Base-by-base conservation (phyloP, 2,113 vertebrate species). In the Suricata suricatta region DNA sequence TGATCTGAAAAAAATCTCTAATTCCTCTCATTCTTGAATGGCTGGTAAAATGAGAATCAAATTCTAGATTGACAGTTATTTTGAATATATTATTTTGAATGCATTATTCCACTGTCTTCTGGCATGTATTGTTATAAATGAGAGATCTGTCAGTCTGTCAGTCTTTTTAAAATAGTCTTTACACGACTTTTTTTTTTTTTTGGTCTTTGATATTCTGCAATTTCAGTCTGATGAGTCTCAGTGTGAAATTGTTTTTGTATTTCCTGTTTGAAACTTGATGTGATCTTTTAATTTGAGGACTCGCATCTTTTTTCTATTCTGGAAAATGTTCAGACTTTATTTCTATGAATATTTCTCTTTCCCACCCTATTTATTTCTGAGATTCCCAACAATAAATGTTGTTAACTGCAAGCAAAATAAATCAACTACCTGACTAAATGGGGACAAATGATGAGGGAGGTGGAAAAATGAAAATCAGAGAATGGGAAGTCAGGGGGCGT, bases 81-180 rank as follows among this genome's bases (percentile, higher is more conserved):
- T 96, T 90, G 88, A 96, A 94, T 88, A 83, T 94, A 47, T 88
- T 93, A 86, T 93, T 97, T 96, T 94, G 68, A 74, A 90, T 63
- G 60, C n/a, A 88, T 95, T 94, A 88, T 96, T 93, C 38, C 33
- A 47, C 60, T 93, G 44, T 94, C 68, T 94, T 83, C 29, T 69
- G 47, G 29, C 27, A 93, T 82, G 81, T 90, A 74, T 94, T 97
- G 69, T 87, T 88, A 90, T 33, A 90, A 92, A 80, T 76, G 44
- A 96, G 76, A 92, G 90, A 69, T 69, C 77, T 92, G 63, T 87
- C 63, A 91, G 12, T 90, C n/a, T 95, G 82, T 95, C 66, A 94
- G 79, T 88, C 47, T 94, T 79, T 90, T 76, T n/a, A 96, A 92
- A 88, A 31, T 63, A 79, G 52, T 25, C 31, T 71, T 85, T 52